These are phyloP conservation scores for Zonitis immaculata DNA, from an alignment of 2,888 invertebrate genomes.

Conservation along the genomic window DNA sequence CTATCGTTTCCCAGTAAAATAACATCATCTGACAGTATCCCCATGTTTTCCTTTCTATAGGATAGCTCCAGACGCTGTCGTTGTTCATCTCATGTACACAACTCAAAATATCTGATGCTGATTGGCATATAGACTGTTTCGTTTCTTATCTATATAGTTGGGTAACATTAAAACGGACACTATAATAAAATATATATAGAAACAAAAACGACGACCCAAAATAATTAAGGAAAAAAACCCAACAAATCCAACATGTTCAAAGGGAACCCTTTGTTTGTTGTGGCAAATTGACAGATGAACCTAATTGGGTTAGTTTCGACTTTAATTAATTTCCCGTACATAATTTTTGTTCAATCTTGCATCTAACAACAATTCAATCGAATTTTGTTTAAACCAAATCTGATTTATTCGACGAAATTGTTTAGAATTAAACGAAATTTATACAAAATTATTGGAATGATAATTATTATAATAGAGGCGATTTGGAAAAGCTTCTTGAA, in stretches of 20 bases:
- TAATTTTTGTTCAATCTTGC: too few relatives aligned
- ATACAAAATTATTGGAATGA: too few relatives aligned
- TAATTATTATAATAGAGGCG: too few relatives aligned
- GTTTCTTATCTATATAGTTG: conserved; percentile 21
- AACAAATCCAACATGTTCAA: not conserved
- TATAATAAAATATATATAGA: not conserved
- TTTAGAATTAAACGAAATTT: too few relatives aligned
- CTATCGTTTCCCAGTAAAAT: conserved; percentile 40
- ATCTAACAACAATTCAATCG: too few relatives aligned
- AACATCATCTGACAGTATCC: conserved; percentile 46
- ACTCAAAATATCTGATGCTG: conserved; percentile 46
- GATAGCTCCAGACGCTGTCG: conserved; percentile 48
- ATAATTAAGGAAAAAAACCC: not conserved
- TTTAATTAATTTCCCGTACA: too few relatives aligned
- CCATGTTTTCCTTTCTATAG: conserved; percentile 45
- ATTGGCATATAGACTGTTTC: conserved; percentile 42
- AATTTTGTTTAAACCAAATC: too few relatives aligned
- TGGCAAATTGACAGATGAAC: not conserved
- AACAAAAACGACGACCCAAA: not conserved
- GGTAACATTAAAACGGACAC: conserved; percentile 21
- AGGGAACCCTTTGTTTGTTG: not conserved
- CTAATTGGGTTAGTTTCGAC: not conserved
- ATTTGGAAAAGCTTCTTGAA: too few relatives aligned
- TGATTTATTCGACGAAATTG: too few relatives aligned
- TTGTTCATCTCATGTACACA: conserved; percentile 43